These are phyloP conservation scores for Cassiopea andromeda DNA, from an alignment of 30 jellyfish, hydroid and myxozoan species.

Conservation along the genomic window DNA sequence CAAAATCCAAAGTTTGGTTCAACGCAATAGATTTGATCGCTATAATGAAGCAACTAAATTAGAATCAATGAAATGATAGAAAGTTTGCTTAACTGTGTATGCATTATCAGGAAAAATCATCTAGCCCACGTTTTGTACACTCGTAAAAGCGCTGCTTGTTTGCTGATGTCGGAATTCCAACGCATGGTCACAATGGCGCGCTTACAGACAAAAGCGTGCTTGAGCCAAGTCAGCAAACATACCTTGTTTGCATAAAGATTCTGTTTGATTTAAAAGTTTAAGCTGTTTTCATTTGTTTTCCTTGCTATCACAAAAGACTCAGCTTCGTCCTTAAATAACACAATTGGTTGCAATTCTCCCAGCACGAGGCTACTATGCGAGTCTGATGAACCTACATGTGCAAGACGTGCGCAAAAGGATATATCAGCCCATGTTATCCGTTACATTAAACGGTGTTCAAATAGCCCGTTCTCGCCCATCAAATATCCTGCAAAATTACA, in stretches of 20 bases:
- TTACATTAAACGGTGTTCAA: neutral
- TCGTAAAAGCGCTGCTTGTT: constrained; percentile 35
- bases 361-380: neutral
- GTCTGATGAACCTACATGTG: too few species aligned
- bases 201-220: constrained; percentile 57
- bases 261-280: constrained; percentile 42
- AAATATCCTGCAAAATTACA: neutral
- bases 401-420: too few species aligned
- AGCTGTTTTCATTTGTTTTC: constrained; percentile 49
- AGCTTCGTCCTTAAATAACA: neutral
- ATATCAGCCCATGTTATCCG: neutral
- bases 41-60: too few species aligned
- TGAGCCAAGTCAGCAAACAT: constrained; percentile 39
- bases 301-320: neutral
- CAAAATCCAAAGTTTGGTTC: too few species aligned
- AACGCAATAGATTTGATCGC: too few species aligned
- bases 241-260: constrained; percentile 50
- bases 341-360: neutral
- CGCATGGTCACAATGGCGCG: constrained; percentile 43
- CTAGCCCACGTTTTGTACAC: constrained; percentile 60
- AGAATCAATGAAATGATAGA: neutral
- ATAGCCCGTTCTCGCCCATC: neutral
- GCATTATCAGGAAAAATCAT: constrained; percentile 27
- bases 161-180: constrained; percentile 53
- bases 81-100: constrained; percentile 22